These are phyloP conservation scores for Chrysaora quinquecirrha DNA, from an alignment of 30 jellyfish, hydroid and myxozoan species.

Conservation along the genomic window DNA sequence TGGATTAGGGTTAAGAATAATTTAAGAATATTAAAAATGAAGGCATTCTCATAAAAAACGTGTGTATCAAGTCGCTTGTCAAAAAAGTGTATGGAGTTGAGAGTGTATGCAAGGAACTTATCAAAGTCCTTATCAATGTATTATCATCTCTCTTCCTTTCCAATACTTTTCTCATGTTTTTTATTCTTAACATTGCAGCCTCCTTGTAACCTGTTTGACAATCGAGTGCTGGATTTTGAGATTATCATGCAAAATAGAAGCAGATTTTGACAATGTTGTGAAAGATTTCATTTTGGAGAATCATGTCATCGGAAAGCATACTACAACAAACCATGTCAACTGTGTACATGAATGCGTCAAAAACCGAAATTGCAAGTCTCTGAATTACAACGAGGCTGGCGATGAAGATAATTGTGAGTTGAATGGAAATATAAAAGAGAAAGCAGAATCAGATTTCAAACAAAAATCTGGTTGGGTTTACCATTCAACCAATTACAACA, in stretches of 20 bases:
- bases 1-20: too few relatives aligned
- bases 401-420: background rate
- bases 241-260: background rate
- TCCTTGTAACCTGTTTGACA: background rate
- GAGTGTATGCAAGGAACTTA: too few relatives aligned
- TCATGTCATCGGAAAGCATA: background rate
- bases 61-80: too few relatives aligned
- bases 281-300: constrained; percentile 3
- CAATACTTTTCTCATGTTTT: too few relatives aligned
- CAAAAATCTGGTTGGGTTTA: constrained; percentile 14
- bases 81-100: too few relatives aligned
- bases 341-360: constrained; percentile 10
- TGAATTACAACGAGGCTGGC: constrained; percentile 13
- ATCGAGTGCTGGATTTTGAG: constrained; percentile 39
- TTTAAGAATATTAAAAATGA: too few relatives aligned
- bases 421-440: background rate
- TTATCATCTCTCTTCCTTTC: too few relatives aligned
- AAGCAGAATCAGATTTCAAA: background rate
- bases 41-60: too few relatives aligned
- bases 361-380: constrained; percentile 9
- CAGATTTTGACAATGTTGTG: background rate
- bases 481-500: constrained; percentile 3
- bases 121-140: too few relatives aligned
- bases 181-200: too few relatives aligned
- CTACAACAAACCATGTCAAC: background rate